Evolutionary conservation across 2,888 invertebrate species (phyloP).

Genomic region (Dynastes tityus): DNA sequence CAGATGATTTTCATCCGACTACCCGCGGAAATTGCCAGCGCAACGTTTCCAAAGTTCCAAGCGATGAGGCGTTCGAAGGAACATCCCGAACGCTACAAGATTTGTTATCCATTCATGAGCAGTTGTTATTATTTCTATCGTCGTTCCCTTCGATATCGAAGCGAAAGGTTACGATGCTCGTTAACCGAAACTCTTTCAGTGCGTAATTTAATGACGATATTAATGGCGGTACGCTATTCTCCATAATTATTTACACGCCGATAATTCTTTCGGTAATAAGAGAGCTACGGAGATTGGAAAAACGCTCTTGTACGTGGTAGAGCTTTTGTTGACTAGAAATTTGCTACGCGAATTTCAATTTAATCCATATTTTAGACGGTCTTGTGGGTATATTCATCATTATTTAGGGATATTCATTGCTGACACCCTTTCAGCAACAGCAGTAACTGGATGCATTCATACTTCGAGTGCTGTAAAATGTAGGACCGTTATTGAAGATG

Average conservation of each 20-base stretch:
- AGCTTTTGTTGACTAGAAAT: no score
- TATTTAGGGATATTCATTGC: no score
- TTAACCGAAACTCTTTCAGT: conserved; percentile 13
- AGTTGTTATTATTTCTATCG: conserved; percentile 32
- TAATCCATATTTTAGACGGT: no score
- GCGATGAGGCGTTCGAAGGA: neutral
- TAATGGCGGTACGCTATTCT: conserved; percentile 5
- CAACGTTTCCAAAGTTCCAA: neutral
- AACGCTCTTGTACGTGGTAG: no score
- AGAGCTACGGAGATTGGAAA: neutral
- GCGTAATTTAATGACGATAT: conserved; percentile 18
- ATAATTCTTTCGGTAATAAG: conserved; percentile 7
- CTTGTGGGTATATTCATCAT: no score
- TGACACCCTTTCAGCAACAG: no score
- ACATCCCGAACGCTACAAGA: neutral
- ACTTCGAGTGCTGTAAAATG: no score
- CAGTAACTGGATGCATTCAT: no score
- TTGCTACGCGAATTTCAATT: no score
- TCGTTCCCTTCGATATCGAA: conserved; percentile 9
- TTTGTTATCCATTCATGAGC: conserved; percentile 30
- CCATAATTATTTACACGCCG: conserved; percentile 11
- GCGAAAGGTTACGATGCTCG: conserved; percentile 15
- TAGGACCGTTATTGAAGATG: no score
- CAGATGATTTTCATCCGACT: neutral
- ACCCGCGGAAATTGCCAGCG: neutral